A percentile compares a stretch with the other conserved stretches of the same genome.
These are phyloP conservation scores for Spea bombifrons DNA, from an alignment of 2,113 vertebrate species.

Conservation along the genomic window DNA sequence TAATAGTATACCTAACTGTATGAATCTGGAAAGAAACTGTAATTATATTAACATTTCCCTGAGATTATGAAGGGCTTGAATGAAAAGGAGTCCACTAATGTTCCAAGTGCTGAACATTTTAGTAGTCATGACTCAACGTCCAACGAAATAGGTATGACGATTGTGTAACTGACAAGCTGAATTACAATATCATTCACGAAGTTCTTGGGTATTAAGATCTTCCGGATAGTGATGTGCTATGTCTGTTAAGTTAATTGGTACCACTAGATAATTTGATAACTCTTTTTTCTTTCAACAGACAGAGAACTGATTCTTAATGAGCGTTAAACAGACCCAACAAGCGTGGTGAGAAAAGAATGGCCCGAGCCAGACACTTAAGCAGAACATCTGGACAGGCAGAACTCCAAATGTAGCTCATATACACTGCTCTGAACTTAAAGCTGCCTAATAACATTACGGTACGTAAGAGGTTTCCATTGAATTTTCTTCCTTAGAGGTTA, in stretches of 20 bases:
- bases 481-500: constrained; percentile 29
- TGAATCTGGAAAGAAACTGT: constrained; percentile 44
- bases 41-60: constrained; percentile 43
- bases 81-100: constrained; percentile 25
- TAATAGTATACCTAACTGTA: constrained; percentile 37
- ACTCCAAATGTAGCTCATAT: constrained; percentile 43
- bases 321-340: constrained; percentile 30
- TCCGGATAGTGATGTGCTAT: constrained; percentile 5
- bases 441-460: constrained; percentile 44
- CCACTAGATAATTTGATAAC: constrained; percentile 37
- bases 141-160: constrained; percentile 15
- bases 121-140: constrained; percentile 15
- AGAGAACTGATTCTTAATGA: constrained; percentile 42
- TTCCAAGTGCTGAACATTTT: constrained; percentile 21
- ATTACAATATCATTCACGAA: neutral
- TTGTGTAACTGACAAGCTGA: neutral
- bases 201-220: neutral
- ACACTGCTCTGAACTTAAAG: constrained; percentile 34
- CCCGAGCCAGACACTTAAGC: constrained; percentile 41
- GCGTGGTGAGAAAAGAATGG: constrained; percentile 36
- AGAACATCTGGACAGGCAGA: constrained; percentile 47
- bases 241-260: constrained; percentile 22
- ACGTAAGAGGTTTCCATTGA: constrained; percentile 39
- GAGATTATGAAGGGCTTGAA: constrained; percentile 37
- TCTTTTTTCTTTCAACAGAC: constrained; percentile 24